phyloP scores from a whole-genome alignment of 2,888 invertebrate genomes.

The Torymus tubicola region DNA sequence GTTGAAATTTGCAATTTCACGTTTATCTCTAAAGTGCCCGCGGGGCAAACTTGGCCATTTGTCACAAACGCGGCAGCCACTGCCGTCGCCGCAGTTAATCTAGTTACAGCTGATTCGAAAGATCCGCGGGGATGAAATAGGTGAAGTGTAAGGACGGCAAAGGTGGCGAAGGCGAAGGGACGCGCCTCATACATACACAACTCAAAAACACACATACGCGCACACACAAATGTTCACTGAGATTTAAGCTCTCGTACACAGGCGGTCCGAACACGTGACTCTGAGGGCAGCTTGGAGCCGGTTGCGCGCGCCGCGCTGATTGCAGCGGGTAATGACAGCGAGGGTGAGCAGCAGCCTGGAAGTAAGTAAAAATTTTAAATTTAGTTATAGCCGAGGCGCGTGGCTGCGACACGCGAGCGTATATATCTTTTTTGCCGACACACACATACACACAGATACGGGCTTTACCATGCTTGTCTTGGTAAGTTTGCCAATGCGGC shows the following conservation, averaged over 20 bases:
- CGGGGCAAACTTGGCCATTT: slow-evolving; percentile 64
- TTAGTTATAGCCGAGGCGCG: slow-evolving; percentile 75
- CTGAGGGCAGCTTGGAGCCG: slow-evolving; percentile 49
- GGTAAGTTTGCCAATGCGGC: slow-evolving; percentile 68
- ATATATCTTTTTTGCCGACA: slow-evolving; percentile 59
- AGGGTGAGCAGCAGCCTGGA: slow-evolving; percentile 77
- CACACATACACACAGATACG: slow-evolving; percentile 46
- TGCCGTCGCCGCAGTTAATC: slow-evolving; percentile 69
- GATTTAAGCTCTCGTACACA: too few relatives aligned
- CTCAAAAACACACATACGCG: slow-evolving; percentile 1
- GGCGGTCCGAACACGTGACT: slow-evolving; percentile 56
- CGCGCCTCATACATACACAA: slow-evolving; percentile 26
- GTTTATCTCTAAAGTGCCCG: slow-evolving; percentile 7
- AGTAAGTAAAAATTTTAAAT: slow-evolving; percentile 77
- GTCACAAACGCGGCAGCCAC: slow-evolving; percentile 66
- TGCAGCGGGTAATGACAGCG: slow-evolving; percentile 76
- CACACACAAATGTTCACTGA: not conserved
- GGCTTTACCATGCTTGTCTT: not conserved
- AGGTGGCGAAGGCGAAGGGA: slow-evolving; percentile 19
- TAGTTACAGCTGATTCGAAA: slow-evolving; percentile 69
- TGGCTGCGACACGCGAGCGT: slow-evolving; percentile 63
- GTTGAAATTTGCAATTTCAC: slow-evolving; percentile 28
- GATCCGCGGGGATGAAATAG: slow-evolving; percentile 56
- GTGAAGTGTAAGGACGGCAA: slow-evolving; percentile 60
- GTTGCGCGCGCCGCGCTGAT: slow-evolving; percentile 66